These are phyloP conservation scores for Holothuria leucospilota DNA, from an alignment of 53 echinoderm and acorn worm species.

Conservation along the genomic window DNA sequence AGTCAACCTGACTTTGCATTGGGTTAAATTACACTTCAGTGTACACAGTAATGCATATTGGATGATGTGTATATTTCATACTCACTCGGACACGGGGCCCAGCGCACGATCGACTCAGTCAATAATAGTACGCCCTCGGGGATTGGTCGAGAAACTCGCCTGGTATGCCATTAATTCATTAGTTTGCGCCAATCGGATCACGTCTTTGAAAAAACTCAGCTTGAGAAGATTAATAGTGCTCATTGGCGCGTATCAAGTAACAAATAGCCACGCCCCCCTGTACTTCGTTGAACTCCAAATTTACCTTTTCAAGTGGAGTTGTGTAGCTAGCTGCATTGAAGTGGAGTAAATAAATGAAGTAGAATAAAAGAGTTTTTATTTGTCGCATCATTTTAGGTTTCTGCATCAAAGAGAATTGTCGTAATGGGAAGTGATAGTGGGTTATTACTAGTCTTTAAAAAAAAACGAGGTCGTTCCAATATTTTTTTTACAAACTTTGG, in stretches of 20 bases:
- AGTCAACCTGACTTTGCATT: slow-evolving; percentile 30
- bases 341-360: no score
- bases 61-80: slow-evolving; percentile 54
- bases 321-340: no score
- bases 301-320: not conserved
- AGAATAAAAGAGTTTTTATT: no score
- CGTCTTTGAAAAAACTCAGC: slow-evolving; percentile 33
- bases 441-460: not conserved
- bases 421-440: not conserved
- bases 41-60: slow-evolving; percentile 46
- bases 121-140: slow-evolving; percentile 55
- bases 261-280: slow-evolving; percentile 41
- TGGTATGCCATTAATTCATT: slow-evolving; percentile 52
- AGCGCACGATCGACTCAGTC: slow-evolving; percentile 33
- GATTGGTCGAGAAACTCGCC: slow-evolving; percentile 48
- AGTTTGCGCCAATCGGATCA: slow-evolving; percentile 43
- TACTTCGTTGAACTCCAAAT: slow-evolving; percentile 38
- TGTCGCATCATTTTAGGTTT: no score
- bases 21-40: slow-evolving; percentile 44
- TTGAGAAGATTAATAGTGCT: slow-evolving; percentile 36
- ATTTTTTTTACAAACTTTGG: no score
- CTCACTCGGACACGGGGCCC: slow-evolving; percentile 43
- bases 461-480: no score
- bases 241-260: slow-evolving; percentile 42
- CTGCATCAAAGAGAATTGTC: not conserved